Conservation (phyloP, 2,113 vertebrate genomes). For the Vimba vimba region DNA sequence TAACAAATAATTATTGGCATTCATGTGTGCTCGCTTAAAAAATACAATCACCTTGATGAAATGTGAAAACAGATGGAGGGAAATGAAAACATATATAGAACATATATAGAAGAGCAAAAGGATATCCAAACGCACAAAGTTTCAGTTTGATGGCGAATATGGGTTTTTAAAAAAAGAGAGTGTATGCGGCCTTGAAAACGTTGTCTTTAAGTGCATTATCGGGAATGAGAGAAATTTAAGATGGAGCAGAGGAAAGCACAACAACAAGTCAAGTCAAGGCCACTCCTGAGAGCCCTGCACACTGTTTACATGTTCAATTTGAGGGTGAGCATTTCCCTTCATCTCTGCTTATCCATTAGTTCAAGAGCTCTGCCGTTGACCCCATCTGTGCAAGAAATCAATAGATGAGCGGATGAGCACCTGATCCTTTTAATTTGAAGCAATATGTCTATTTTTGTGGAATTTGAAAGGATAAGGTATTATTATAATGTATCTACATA, state of each 20-base stretch:
- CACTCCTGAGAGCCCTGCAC: constrained; percentile 4
- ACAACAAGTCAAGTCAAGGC: constrained; percentile 27
- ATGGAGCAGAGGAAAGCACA: not conserved
- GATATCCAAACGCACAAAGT: not conserved
- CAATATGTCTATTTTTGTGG: not conserved
- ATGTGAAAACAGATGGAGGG: not conserved
- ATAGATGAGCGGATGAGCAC: constrained; percentile 35
- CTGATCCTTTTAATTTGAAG: not conserved
- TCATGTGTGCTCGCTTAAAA: not conserved
- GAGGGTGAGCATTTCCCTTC: constrained; percentile 26
- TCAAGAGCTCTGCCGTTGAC: constrained; percentile 30
- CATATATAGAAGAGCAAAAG: not conserved
- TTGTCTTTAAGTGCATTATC: constrained; percentile 14
- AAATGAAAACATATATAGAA: not conserved
- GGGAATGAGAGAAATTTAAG: not conserved
- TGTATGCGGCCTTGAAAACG: not conserved
- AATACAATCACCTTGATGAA: not conserved
- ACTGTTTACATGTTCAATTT: constrained; percentile 20
- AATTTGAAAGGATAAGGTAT: not conserved
- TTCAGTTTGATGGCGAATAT: not conserved
- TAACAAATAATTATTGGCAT: not conserved
- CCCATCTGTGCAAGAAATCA: constrained; percentile 49
- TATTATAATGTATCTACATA: not conserved
- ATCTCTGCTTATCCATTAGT: constrained; percentile 37
- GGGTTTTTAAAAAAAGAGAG: not conserved